Evolutionary conservation across 1,140 invertebrate genomes (phyloP), one percentile per base, ranked within the genome.

Genomic region (Drosophila littoralis): DNA sequence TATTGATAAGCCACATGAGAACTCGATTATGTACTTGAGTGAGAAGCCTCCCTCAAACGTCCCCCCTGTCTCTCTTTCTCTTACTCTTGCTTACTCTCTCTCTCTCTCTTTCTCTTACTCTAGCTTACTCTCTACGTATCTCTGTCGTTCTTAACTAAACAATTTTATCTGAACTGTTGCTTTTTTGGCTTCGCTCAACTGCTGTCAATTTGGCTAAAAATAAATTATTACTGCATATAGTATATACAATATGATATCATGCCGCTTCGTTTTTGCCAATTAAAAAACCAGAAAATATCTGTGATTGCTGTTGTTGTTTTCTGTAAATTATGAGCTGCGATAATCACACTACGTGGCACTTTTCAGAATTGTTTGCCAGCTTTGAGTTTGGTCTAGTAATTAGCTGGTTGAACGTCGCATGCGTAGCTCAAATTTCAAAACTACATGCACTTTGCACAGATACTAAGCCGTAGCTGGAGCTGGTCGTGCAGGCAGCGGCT

Each of bases 361-460:
- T 22, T 69, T 54, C 43, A 71, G 61, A 66, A 64, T 55, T 72
- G 61, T 55, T 68, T 65, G 65, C 65, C 46, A 59, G 71, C 38
- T 61, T 51, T 74, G 8, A 79, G 83, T 77, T 86, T 86, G 83
- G 83, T 86, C 83, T 86, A 88, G 83, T 86, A 86, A 86, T 86
- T 86, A 86, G 83, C 83, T 76, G 51, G 54, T 43, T 51, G 59
- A 70, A 59, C 79, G 81, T 82, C 58, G 83, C 79, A 88, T 88
- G 79, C 83, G 79, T 86, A 79, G 83, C 83, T 86, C 83, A 86
- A 86, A 86, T 86, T 86, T 86, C 83, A 88, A 86, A 86, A 82
- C 75, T 86, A 86, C 83, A 86, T 86, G 82, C 82, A 86, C 83
- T 83, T 86, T 82, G 83, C 83, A 70, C 83, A 88, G 79, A 82